phyloP scores from a whole-genome alignment of 1,140 invertebrate genomes.

The Sipha flava region DNA sequence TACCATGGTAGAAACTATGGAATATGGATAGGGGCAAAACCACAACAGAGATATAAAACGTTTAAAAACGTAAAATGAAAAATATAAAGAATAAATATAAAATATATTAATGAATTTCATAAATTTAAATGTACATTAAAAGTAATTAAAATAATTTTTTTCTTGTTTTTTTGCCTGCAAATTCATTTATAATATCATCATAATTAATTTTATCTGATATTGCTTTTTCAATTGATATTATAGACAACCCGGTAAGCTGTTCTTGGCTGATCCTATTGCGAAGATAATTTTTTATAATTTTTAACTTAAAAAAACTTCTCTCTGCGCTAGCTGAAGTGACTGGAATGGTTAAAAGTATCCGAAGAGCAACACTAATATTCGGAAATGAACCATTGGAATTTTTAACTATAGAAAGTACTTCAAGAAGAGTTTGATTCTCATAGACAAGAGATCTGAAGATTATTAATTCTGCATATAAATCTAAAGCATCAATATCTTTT shows the following conservation, averaged over 20 bases:
- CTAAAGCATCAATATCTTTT: not conserved
- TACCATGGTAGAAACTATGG: too few relatives aligned
- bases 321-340: not conserved
- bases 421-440: not conserved
- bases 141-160: too few relatives aligned
- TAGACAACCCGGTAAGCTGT: not conserved
- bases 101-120: too few relatives aligned
- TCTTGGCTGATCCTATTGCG: not conserved
- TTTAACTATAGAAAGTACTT: not conserved
- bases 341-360: not conserved
- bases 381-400: not conserved
- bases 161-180: not conserved
- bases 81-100: too few relatives aligned
- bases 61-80: too few relatives aligned
- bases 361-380: not conserved
- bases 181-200: not conserved
- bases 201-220: not conserved
- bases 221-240: not conserved
- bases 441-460: not conserved
- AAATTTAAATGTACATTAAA: too few relatives aligned
- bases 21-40: too few relatives aligned
- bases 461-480: not conserved
- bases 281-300: not conserved
- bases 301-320: not conserved
- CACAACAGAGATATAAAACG: too few relatives aligned